Percentiles rank a stretch among this genome's conserved stretches.
phyloP scores from a whole-genome alignment of 53 echinoderm and acorn worm species.

The Holothuria scabra region DNA sequence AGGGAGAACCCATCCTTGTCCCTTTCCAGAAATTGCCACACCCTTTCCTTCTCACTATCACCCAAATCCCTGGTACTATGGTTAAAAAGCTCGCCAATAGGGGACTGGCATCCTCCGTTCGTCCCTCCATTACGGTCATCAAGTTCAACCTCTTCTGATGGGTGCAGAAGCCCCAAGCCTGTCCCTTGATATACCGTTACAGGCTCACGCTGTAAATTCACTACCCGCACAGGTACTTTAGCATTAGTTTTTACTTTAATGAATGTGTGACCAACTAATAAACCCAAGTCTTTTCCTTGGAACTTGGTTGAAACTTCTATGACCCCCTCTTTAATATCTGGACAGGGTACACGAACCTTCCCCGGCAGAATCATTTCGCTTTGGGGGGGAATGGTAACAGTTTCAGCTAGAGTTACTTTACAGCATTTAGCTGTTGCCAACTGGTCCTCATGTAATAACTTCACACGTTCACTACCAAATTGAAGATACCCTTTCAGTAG shows the following conservation, averaged over 20 bases:
- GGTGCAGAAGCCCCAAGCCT: not conserved
- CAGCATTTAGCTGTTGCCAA: not conserved
- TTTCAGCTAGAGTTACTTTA: not conserved
- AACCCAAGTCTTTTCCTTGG: not conserved
- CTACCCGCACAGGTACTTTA: slow-evolving; percentile 4
- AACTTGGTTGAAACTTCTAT: not conserved
- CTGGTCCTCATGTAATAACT: not conserved
- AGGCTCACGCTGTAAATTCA: not conserved
- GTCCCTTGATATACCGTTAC: not conserved
- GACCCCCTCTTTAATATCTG: not conserved
- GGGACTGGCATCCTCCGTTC: not conserved
- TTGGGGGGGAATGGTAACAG: not conserved
- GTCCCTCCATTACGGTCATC: not conserved
- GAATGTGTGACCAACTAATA: slow-evolving; percentile 4
- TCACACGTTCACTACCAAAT: not conserved
- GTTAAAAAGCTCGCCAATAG: not conserved
- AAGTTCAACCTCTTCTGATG: not conserved
- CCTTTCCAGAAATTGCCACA: not conserved
- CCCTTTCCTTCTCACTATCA: not conserved
- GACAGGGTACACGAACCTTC: not conserved
- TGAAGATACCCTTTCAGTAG: no score
- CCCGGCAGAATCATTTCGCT: not conserved
- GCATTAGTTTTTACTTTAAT: not conserved
- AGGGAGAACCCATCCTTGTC: slow-evolving; percentile 11
- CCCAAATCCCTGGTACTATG: not conserved